Evolutionary conservation across 2,113 vertebrate genomes (phyloP), one percentile per base, ranked within the genome.

Genomic region (Brachyhypopomus gauderio): DNA sequence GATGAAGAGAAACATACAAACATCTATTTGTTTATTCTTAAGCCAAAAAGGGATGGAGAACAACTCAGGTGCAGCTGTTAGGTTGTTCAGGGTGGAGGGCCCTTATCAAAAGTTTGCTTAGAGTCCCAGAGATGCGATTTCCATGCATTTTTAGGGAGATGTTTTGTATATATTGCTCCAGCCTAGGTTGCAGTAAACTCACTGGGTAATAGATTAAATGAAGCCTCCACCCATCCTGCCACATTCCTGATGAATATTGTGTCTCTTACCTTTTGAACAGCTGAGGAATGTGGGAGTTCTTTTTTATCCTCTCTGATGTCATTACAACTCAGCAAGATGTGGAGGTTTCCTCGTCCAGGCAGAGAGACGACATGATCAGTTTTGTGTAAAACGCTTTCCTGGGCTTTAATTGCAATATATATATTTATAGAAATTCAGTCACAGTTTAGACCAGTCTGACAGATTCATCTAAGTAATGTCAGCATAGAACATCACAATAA

Each of bases 331-430:
- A 90, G 63, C 0, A 25, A 79, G 5, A 91, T 79, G 0, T 0
- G 6, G 0, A 87, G 3, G 0, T 86, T 56, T 19, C 84, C 80
- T 11, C 3, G 12, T 36, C 38, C 75, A 0, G 84, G 67, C 19
- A 90, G 30, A 0, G 12, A 23, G 9, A 91, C n/a, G 0, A 0
- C 38, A 60, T 91, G 90, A 63, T 62, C 34, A 22, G 82, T 85
- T 1, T n/a, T 86, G 9, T 58, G 45, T 23, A 90, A 79, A 60
- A 91, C 90, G 17, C 85, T 89, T 1, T 89, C 83, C 64, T 88
- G 88, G 30, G 64, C 90, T 90, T n/a, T 6, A 27, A 75, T 3
- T 52, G 3, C 5, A 36, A 25, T 45, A 45, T 5, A 12, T 4
- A 38, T 1, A 62, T 30, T 30, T n/a, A 38, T 1, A n/a, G 2